A percentile compares a stretch with the other conserved stretches of the same genome.
These are phyloP conservation scores for Meiosimyza decipiens DNA, from an alignment of 2,888 invertebrate genomes.

Conservation along the genomic window DNA sequence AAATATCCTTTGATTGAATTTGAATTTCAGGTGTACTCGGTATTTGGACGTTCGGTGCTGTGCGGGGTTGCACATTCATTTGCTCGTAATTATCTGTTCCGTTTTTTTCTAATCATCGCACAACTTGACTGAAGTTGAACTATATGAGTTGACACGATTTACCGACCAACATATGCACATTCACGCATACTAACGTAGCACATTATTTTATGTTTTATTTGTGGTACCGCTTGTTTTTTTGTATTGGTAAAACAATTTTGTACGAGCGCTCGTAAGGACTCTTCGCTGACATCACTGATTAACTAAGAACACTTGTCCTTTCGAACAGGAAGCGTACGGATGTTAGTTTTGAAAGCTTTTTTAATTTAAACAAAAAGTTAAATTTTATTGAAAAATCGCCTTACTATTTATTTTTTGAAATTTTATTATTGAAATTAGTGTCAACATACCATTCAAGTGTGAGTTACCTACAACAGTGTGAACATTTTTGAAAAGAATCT, in stretches of 20 bases:
- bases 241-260: constrained; percentile 43
- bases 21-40: constrained; percentile 37
- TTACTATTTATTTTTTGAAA: too few relatives aligned
- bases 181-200: neutral
- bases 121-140: constrained; percentile 39
- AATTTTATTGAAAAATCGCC: too few relatives aligned
- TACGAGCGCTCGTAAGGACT: constrained; percentile 28
- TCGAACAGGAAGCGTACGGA: constrained; percentile 41
- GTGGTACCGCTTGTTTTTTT: neutral
- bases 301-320: constrained; percentile 40
- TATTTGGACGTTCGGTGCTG: neutral
- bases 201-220: neutral
- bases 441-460: too few relatives aligned
- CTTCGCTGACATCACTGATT: constrained; percentile 24
- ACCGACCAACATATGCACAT: constrained; percentile 31
- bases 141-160: constrained; percentile 60
- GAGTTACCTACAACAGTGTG: too few relatives aligned
- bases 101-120: constrained; percentile 48
- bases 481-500: too few relatives aligned
- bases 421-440: too few relatives aligned
- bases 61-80: constrained; percentile 47
- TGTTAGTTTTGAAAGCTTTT: constrained; percentile 32
- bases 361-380: neutral
- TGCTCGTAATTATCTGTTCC: constrained; percentile 56
- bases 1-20: constrained; percentile 41